A percentile compares a stretch with the other conserved stretches of the same genome.
phyloP scores from a whole-genome alignment of 2,113 vertebrate genomes.

The Acrocephalus kingi region DNA sequence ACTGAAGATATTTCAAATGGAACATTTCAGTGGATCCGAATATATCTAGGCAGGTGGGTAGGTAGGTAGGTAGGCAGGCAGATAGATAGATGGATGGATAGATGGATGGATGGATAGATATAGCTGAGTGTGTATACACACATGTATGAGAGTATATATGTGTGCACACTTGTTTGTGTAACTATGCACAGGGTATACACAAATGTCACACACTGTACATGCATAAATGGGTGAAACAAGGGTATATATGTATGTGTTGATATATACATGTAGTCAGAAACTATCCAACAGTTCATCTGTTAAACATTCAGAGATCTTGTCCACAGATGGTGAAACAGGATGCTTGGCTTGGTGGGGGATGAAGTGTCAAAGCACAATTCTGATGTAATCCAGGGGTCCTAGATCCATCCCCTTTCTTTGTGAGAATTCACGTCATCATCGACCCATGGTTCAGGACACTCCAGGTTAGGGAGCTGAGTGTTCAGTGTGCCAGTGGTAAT shows the following conservation, averaged over 20 bases:
- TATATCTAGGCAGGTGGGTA: neutral
- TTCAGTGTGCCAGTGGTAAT: neutral
- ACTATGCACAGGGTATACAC: neutral
- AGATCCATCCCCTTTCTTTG: neutral
- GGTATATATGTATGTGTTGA: fast-evolving
- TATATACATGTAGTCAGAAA: neutral
- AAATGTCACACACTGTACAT: neutral
- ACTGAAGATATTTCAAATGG: neutral
- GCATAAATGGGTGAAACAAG: neutral
- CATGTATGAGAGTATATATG: neutral
- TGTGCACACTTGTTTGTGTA: neutral
- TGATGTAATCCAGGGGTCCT: neutral
- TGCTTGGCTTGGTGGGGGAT: neutral
- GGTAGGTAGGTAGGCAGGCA: neutral
- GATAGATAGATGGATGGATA: neutral
- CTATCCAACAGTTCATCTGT: neutral
- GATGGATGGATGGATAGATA: neutral
- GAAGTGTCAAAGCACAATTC: neutral
- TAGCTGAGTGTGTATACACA: neutral
- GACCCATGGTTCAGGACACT: neutral
- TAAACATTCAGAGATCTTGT: neutral
- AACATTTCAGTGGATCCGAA: neutral
- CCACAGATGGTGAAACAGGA: neutral
- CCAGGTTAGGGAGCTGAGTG: neutral
- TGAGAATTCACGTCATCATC: neutral